Percentiles rank a stretch among this genome's conserved stretches.
Evolutionary conservation across 2,888 invertebrate genomes (phyloP).

Genomic region (Ormyrus rosae): DNA sequence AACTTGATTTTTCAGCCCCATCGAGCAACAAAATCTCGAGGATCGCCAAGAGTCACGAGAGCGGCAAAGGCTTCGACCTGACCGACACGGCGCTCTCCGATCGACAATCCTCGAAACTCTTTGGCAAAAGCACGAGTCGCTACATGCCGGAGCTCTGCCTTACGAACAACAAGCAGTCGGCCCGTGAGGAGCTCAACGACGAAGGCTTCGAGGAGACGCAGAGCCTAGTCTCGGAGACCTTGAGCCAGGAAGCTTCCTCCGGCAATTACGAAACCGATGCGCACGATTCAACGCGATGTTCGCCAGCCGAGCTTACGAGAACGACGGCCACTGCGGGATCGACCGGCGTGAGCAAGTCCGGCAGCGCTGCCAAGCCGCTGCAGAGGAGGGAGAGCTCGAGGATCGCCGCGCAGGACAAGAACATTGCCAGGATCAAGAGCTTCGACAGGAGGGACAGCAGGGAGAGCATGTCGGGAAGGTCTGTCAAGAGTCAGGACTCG

Average conservation of each 20-base stretch:
- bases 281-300: slow-evolving; percentile 76
- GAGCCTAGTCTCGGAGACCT: slow-evolving; percentile 90
- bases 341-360: not conserved
- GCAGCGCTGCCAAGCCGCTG: slow-evolving; percentile 6
- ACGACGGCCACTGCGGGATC: not conserved
- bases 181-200: slow-evolving; percentile 87
- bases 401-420: slow-evolving; percentile 24
- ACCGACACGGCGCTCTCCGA: slow-evolving; percentile 15
- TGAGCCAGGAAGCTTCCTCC: slow-evolving; percentile 90
- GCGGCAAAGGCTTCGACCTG: slow-evolving; percentile 2
- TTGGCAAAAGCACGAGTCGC: slow-evolving; percentile 59
- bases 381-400: slow-evolving; percentile 34
- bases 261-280: slow-evolving; percentile 82
- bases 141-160: slow-evolving; percentile 77
- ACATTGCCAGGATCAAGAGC: slow-evolving; percentile 40
- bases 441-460: slow-evolving; percentile 52
- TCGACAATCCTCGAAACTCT: slow-evolving; percentile 48
- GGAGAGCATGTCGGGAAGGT: slow-evolving; percentile 20
- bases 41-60: slow-evolving; percentile 6
- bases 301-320: slow-evolving; percentile 68
- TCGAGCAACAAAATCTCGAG: not conserved
- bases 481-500: slow-evolving; percentile 23
- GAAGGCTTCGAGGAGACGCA: slow-evolving; percentile 95
- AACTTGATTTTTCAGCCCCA: too few relatives aligned
- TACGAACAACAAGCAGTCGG: slow-evolving; percentile 72